phyloP scores from a whole-genome alignment of 2,113 vertebrate species.

The Bubo scandiacus region DNA sequence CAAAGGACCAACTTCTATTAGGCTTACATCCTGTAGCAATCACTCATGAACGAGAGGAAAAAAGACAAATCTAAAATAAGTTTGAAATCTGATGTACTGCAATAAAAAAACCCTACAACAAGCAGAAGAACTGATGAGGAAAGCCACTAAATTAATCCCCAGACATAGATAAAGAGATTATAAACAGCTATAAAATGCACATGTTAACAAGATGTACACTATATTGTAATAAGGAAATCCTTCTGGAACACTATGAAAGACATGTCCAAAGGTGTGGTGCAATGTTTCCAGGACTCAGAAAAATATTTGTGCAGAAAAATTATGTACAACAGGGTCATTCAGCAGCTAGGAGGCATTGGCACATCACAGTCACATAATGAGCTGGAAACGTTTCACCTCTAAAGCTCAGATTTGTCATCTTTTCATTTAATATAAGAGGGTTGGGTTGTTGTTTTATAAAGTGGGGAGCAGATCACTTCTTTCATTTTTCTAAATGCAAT shows the following conservation, averaged over 20 bases:
- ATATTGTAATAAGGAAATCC: background rate
- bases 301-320: background rate
- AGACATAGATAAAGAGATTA: background rate
- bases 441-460: background rate
- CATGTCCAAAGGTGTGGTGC: background rate
- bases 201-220: background rate
- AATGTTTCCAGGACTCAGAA: background rate
- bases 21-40: background rate
- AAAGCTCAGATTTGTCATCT: background rate
- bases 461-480: background rate
- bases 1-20: background rate
- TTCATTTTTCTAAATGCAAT: slow-evolving; percentile 1
- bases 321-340: background rate
- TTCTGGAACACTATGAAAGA: background rate
- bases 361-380: background rate
- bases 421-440: background rate
- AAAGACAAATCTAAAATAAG: background rate
- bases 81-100: background rate
- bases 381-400: background rate
- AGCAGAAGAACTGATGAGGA: background rate
- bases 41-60: background rate
- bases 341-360: background rate
- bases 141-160: background rate
- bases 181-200: background rate
- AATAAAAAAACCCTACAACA: background rate